Conservation (phyloP, 2,113 vertebrate species). For the Gopherus flavomarginatus region DNA sequence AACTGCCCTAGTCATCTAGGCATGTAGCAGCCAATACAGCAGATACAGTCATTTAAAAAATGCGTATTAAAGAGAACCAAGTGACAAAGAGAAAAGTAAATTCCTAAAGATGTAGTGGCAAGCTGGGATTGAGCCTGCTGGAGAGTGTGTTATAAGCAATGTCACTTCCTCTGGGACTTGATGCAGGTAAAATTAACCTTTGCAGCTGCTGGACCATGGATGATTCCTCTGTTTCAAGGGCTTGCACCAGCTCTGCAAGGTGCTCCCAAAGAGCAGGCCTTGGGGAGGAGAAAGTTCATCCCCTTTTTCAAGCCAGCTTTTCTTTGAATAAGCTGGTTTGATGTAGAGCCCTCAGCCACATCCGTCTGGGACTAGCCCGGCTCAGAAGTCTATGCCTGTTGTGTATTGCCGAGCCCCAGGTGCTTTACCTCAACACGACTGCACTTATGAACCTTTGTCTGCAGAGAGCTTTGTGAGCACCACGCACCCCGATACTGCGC, state of each 20-base stretch:
- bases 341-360: background rate
- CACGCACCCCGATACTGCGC: background rate
- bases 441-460: background rate
- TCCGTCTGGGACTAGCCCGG: accelerated
- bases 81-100: background rate
- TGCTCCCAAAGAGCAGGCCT: background rate
- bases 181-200: background rate
- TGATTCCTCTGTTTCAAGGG: background rate
- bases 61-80: background rate
- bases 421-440: background rate
- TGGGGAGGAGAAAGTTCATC: background rate
- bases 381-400: background rate
- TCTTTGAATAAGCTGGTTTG: background rate
- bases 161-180: background rate
- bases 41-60: background rate
- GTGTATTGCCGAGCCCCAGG: background rate
- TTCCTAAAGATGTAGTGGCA: background rate
- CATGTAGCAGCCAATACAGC: background rate
- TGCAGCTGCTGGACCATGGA: background rate
- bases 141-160: background rate
- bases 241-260: background rate
- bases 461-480: background rate
- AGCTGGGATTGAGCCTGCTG: accelerated
- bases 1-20: background rate
- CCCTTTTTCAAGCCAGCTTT: background rate